Percentiles rank a stretch among this genome's conserved stretches.
phyloP scores from a whole-genome alignment of 2,797 vertebrate genomes.

The Schizothorax lantsangensis region DNA sequence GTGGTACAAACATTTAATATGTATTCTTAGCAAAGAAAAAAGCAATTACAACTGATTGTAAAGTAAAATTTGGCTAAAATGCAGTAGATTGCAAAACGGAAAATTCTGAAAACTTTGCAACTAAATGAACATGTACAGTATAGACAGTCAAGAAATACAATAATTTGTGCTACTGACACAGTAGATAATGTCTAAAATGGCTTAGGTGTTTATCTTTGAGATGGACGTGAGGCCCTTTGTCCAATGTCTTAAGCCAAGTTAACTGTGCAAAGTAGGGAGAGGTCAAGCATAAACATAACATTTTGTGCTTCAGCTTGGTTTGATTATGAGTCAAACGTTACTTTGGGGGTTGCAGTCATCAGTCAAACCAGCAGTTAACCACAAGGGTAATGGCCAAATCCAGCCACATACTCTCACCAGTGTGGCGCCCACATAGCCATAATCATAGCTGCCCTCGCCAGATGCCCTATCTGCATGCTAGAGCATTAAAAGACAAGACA shows the following conservation, averaged over 20 bases:
- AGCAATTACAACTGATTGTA: not conserved
- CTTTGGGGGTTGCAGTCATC: conserved; percentile 53
- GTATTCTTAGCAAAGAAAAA: not conserved
- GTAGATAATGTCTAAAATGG: not conserved
- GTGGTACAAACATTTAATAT: not conserved
- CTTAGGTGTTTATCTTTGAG: not conserved
- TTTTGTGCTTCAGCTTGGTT: conserved; percentile 33
- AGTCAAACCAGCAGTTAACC: conserved; percentile 54
- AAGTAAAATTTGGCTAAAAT: not conserved
- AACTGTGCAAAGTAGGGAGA: conserved; percentile 13
- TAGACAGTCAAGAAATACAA: not conserved
- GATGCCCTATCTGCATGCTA: conserved; percentile 54
- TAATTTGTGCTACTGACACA: not conserved
- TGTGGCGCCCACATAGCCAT: conserved; percentile 64
- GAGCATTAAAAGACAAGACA: conserved; percentile 21
- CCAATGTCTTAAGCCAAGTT: not conserved
- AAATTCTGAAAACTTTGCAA: not conserved
- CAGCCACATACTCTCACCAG: conserved; percentile 55
- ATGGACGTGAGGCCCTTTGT: not conserved
- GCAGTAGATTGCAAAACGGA: not conserved
- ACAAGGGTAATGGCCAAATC: conserved; percentile 58
- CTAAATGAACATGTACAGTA: not conserved
- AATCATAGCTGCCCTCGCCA: conserved; percentile 70
- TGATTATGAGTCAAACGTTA: conserved; percentile 49
- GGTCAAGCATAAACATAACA: conserved; percentile 9